Base-by-base conservation (phyloP, 2,888 invertebrate species). In the Lathronympha strigana region DNA sequence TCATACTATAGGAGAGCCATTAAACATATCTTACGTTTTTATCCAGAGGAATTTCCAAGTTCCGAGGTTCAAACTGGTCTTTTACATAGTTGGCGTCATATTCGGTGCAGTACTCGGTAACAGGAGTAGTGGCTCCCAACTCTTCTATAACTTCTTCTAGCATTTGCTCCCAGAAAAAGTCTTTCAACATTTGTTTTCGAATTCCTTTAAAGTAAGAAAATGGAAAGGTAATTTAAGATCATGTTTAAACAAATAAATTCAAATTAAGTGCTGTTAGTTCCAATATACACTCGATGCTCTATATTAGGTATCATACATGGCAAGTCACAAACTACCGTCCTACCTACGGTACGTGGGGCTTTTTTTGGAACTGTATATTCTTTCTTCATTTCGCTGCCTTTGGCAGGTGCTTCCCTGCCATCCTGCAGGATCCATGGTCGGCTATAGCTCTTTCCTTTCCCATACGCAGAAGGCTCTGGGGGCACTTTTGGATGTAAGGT, bases 121-220 rank as follows among this genome's bases (percentile, higher is more conserved):
- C 81, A 0, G 87, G 84, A 28, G 87, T 81, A 8, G 84, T 77
- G 0, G 86, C 84, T 2, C 80, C 83, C 47, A 92, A 51, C 68
- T 92, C 92, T n/a, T 88, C 86, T 1, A 92, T 84, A 1, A 90
- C 88, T 77, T 92, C 92, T n/a, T 88, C 87, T 40, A 92, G 72
- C 90, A 91, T 91, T 84, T 92, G 88, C 71, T 90, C 91, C 91
- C 90, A 92, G 72, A 88, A 91, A 73, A 90, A 91, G 68, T 92
- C 87, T 0, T 85, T 88, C 13, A 92, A 72, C 88, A 92, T 85
- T 23, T 85, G 79, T 69, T 83, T 88, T 13, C 92, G 88, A 55
- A 90, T 81, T 61, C 92, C 92, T 90, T 3, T 38, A 15, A n/a
- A n/a, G 15, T 2, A 2, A 31, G 17, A 9, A 33, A 11, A 33